phyloP scores from a whole-genome alignment of 2,888 invertebrate species.

The Volucella bombylans region DNA sequence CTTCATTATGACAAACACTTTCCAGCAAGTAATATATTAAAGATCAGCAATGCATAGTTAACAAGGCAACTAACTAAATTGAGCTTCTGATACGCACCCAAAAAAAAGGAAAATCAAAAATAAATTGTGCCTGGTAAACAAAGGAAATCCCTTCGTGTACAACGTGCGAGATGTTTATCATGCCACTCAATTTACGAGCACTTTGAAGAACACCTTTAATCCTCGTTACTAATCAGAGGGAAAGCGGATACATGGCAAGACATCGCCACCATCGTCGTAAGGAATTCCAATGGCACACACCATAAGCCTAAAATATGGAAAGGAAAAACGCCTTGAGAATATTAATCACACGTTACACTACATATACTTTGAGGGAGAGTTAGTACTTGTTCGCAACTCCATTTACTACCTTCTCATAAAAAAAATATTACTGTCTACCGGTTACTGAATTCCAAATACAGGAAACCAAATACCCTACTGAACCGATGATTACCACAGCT shows the following conservation, averaged over 20 bases:
- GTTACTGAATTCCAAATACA: neutral
- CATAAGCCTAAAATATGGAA: neutral
- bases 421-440: conserved; percentile 17
- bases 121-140: conserved; percentile 28
- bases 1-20: neutral
- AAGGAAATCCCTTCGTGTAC: conserved; percentile 30
- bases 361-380: conserved; percentile 26
- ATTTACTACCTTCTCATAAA: neutral
- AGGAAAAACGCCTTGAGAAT: conserved; percentile 37
- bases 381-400: conserved; percentile 16
- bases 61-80: neutral
- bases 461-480: neutral
- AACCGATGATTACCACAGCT: conserved; percentile 8
- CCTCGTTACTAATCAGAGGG: neutral
- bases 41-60: neutral
- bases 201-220: conserved; percentile 3
- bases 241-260: neutral
- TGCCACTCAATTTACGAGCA: conserved; percentile 32
- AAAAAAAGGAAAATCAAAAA: conserved; percentile 3
- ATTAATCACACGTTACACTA: conserved; percentile 42
- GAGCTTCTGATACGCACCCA: neutral
- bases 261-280: neutral
- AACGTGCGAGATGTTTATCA: conserved; percentile 38
- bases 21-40: neutral
- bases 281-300: conserved; percentile 22